Evolutionary conservation across 2,797 vertebrate genomes (phyloP), one percentile per base, ranked within the genome.

Genomic region (Antennarius maculatus): DNA sequence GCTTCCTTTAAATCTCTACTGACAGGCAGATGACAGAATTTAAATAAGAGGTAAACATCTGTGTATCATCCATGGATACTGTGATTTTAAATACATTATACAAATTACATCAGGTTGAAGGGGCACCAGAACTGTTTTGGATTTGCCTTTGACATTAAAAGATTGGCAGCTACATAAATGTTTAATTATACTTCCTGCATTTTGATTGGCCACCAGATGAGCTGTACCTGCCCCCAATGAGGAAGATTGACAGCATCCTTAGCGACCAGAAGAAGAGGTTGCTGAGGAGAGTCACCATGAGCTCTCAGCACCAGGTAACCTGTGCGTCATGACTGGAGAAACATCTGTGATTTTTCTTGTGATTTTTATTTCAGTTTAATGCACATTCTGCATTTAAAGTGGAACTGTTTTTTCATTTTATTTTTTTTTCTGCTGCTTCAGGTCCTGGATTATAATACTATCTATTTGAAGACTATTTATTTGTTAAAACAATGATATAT

Each of bases 231-330:
- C 96, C 96, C 1, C 95, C 95, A 8, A 97, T 97, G 96, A 92
- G 95, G 80, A 97, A 96, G 91, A 97, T 97, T 9, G 96, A 97
- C 28, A 92, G 95, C 74, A 95, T 97, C 85, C 85, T 97, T 72
- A 94, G 93, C 65, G 96, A 97, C 85, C 96, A 97, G 92, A 97
- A 97, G 90, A 95, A 96, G 83, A 94, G 94, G 81, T 89, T 97
- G 84, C 86, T 96, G 78, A 96, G 95, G 82, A 92, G 94, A 91
- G 91, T 96, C 84, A 93, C 91, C 28, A 94, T 97, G 91, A 95
- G 91, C 88, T 92, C 95, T 29, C 94, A 94, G 60, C 92, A 96
- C 77, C 95, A 96, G 95, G 96, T 96, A 89, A 69, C 66, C 61
- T 11, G 17, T 42, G 12, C 9, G 37, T 47, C 39, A 6, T 1